A percentile compares a stretch with the other conserved stretches of the same genome.
Evolutionary conservation across 2,113 vertebrate species (phyloP).

Genomic region (Theristicus caerulescens): DNA sequence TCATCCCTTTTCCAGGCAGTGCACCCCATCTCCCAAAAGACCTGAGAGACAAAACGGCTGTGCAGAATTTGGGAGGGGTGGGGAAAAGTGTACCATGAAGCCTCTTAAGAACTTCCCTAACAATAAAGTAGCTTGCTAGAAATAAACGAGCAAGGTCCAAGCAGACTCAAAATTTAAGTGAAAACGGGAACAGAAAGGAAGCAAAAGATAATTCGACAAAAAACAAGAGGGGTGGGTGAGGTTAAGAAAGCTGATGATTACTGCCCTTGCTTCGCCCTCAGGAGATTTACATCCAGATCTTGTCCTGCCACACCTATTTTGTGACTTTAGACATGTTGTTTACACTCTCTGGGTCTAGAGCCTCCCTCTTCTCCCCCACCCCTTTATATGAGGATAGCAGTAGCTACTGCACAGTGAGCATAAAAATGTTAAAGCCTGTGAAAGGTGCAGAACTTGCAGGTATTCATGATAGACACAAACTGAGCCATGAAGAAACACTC

Average conservation of each 20-base stretch:
- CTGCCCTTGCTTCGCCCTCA: not conserved
- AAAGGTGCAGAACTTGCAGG: not conserved
- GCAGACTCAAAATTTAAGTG: not conserved
- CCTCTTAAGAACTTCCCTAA: not conserved
- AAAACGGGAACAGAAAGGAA: not conserved
- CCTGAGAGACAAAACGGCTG: rapidly evolving
- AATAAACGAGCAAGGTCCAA: not conserved
- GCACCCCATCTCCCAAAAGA: not conserved
- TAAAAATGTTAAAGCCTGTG: not conserved
- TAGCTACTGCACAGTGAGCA: rapidly evolving
- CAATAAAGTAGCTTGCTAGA: constrained; percentile 8
- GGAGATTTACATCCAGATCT: not conserved
- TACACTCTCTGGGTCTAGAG: not conserved
- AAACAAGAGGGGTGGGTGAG: not conserved
- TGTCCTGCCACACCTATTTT: not conserved
- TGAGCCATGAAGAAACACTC: not conserved
- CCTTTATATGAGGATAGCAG: rapidly evolving
- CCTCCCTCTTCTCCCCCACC: not conserved
- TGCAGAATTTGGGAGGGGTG: not conserved
- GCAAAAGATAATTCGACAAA: not conserved
- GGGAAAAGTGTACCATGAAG: not conserved
- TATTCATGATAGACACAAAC: not conserved
- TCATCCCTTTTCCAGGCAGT: not conserved
- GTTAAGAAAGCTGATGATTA: constrained; percentile 12
- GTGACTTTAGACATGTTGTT: not conserved